phyloP scores from a whole-genome alignment of 2,113 vertebrate genomes.

The Alaudala cheleensis region DNA sequence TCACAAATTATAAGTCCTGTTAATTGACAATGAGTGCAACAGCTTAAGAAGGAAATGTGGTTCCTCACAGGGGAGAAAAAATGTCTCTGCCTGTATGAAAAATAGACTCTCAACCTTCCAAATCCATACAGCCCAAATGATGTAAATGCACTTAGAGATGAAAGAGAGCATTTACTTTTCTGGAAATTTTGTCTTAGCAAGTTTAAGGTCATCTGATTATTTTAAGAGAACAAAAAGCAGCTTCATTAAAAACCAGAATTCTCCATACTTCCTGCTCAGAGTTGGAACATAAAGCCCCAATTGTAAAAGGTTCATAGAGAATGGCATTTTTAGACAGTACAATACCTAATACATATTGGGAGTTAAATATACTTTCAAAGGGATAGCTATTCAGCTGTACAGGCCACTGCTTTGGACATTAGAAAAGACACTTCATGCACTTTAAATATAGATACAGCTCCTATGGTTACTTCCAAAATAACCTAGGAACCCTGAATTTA shows the following conservation, averaged over 20 bases:
- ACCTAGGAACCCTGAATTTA: background rate
- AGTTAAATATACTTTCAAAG: background rate
- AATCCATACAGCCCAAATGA: background rate
- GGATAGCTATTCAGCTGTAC: background rate
- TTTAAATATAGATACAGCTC: background rate
- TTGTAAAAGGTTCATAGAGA: background rate
- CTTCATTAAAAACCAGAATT: background rate
- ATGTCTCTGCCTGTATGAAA: background rate
- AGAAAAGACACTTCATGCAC: background rate
- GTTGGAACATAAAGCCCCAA: background rate
- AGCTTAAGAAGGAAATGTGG: background rate
- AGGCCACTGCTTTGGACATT: background rate
- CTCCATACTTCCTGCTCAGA: background rate
- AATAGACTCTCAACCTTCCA: background rate
- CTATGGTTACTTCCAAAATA: background rate
- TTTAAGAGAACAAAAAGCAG: background rate
- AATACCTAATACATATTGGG: background rate
- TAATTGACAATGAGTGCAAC: slow-evolving; percentile 2
- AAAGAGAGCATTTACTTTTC: background rate
- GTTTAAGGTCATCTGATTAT: background rate
- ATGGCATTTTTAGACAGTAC: background rate
- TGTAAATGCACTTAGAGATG: background rate
- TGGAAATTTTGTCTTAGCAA: background rate
- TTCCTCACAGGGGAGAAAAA: background rate
- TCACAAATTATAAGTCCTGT: background rate